Base-by-base conservation (phyloP, 2,797 vertebrate genomes). In the Tachyglossus aculeatus region DNA sequence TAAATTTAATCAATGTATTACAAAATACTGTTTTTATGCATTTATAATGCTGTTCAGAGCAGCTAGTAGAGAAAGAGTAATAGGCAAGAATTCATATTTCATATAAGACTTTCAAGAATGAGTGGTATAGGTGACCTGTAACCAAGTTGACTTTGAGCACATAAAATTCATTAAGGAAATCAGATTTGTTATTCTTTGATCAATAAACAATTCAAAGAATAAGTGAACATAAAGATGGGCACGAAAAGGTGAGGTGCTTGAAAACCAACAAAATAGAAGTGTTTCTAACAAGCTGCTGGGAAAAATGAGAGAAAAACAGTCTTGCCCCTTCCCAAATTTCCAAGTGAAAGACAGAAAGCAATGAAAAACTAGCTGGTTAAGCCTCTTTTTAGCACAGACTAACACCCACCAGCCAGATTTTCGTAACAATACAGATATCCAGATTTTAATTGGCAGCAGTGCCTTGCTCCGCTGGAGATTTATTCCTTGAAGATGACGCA, bases 91-190 rank as follows among this genome's bases (percentile, higher is more conserved):
- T 32, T 69, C 77, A 53, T 21, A 72, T 7, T n/a, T n/a, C 56
- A 76, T n/a, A n/a, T n/a, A 56, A 81, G 51, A 31, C 43, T n/a
- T 62, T 19, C 21, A 51, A 41, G 45, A 77, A 77, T 1, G 32
- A 57, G 63, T 71, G 68, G 15, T 33, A 36, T 7, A 60, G 53
- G 56, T 51, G 62, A 65, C 64, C 57, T 67, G 38, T 50, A 48
- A 74, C 12, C 76, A 59, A 69, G 39, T 64, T 74, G 81, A 39
- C 60, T 40, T 65, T 5, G 58, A 32, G 60, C 33, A 78, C 62
- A 74, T 61, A n/a, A 78, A 38, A 74, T 22, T 33, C 40, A 77
- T 71, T 81, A 74, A 65, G 68, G 51, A 80, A 83, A 86, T 41
- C 7, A 3, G 29, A 73, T 73, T 32, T 61, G 19, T 55, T 78